Base-by-base conservation (phyloP, 2,888 invertebrate species). In the Neoascia interrupta region DNA sequence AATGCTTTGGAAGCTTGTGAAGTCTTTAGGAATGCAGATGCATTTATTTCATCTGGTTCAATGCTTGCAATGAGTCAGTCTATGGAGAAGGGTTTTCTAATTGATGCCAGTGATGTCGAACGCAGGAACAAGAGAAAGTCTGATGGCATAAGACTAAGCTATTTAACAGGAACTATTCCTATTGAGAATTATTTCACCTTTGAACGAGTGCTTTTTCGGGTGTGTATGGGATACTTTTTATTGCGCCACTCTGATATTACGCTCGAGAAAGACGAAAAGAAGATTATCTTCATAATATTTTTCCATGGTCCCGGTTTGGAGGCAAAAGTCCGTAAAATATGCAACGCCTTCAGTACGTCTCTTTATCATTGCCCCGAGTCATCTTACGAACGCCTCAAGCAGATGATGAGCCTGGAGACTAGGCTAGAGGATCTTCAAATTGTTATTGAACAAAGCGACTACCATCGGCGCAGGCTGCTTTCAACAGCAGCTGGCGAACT, bases 131-230 rank as follows among this genome's bases (percentile, higher is more conserved):
- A 3, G 6, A 66, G 34, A 31, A 34, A 54, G 10, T 39, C n/a
- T 0, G 69, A 43, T 1, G 53, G 54, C 5, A 18, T 60, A 3
- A 81, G 79, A n/a, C 74, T 86, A 13, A 83, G 98, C 87, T 99
- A 99, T 91, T 95, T 99, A 80, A 96, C 98, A 82, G 99, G 99
- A 74, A 97, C 97, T 61, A 97, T 99, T 83, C 92, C 95, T 61
- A 91, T 97, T 49, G 97, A 97, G 87, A 92, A 96, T 81, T 94
- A 98, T 82, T 94, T 95, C 5, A 93, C 96, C 0, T 99, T 99
- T 89, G 98, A 98, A 89, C 92, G 97, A 34, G 95, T 99, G 93
- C 88, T 99, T 81, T 99, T 97, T 97, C 92, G 98, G 81, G 96
- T 97, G 3, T 98, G 97, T 85, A 92, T 97, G 64, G 97, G 98